Evolutionary conservation across 2,113 vertebrate species (phyloP).

Genomic region (Psammodynastes pulverulentus): DNA sequence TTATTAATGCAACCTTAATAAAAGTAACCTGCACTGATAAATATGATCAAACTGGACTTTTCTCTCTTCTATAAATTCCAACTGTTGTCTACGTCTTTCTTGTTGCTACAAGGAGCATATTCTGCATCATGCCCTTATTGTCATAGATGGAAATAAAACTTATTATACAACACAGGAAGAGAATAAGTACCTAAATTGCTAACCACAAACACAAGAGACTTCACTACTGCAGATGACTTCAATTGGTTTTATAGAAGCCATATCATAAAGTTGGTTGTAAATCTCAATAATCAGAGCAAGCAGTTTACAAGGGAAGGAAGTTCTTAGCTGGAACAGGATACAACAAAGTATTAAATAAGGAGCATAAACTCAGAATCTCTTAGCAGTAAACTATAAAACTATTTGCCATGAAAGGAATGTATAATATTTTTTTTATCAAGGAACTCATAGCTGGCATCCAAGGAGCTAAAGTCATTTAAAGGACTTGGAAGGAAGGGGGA

Average conservation of each 20-base stretch:
- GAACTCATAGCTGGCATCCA: background rate
- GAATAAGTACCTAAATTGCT: background rate
- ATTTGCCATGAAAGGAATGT: background rate
- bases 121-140: background rate
- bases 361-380: background rate
- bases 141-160: background rate
- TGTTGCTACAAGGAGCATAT: background rate
- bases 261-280: background rate
- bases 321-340: background rate
- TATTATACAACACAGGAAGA: background rate
- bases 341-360: background rate
- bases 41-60: background rate
- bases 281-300: background rate
- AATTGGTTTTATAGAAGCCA: background rate
- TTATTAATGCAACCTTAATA: background rate
- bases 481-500: background rate
- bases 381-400: background rate
- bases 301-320: background rate
- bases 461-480: background rate
- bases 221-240: background rate
- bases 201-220: background rate
- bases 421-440: background rate
- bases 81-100: background rate
- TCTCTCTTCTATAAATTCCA: background rate
- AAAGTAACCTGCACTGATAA: background rate